Conservation (phyloP, 1,140 invertebrate genomes). For the Drusus annulatus region DNA sequence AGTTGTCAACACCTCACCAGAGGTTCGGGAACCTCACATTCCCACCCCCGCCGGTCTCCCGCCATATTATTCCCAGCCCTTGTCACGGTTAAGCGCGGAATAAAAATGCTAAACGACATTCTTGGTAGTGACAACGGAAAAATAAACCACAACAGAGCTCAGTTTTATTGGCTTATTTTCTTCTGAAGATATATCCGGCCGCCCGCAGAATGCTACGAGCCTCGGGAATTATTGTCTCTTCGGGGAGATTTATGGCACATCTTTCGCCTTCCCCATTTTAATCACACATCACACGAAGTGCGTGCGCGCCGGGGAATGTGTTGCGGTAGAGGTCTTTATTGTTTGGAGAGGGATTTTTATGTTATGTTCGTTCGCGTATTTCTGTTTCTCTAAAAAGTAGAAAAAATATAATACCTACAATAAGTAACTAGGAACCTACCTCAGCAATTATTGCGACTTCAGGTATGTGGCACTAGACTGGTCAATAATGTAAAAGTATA, state of each 20-base stretch:
- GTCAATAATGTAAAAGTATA: no score
- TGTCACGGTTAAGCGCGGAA: constrained; percentile 26
- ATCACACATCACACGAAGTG: constrained; percentile 20
- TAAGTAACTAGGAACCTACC: no score
- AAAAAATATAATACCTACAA: no score
- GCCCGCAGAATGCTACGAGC: constrained; percentile 6
- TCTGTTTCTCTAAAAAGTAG: no score
- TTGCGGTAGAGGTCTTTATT: no score
- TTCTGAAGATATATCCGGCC: neutral
- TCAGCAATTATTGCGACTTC: no score
- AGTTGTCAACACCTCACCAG: neutral
- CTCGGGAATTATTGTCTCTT: constrained; percentile 17
- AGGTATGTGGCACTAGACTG: no score
- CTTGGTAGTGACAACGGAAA: constrained; percentile 40
- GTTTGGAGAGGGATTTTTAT: no score
- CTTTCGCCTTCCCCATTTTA: constrained; percentile 20
- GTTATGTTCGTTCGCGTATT: no score
- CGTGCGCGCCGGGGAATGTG: neutral
- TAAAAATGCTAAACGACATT: constrained; percentile 45
- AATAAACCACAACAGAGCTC: constrained; percentile 45
- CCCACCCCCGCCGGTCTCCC: neutral
- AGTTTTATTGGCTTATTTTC: constrained; percentile 43
- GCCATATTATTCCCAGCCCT: neutral
- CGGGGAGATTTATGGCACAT: constrained; percentile 21
- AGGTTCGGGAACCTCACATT: neutral